Conservation (phyloP, 2,113 vertebrate species). For the Epinephelus fuscoguttatus region DNA sequence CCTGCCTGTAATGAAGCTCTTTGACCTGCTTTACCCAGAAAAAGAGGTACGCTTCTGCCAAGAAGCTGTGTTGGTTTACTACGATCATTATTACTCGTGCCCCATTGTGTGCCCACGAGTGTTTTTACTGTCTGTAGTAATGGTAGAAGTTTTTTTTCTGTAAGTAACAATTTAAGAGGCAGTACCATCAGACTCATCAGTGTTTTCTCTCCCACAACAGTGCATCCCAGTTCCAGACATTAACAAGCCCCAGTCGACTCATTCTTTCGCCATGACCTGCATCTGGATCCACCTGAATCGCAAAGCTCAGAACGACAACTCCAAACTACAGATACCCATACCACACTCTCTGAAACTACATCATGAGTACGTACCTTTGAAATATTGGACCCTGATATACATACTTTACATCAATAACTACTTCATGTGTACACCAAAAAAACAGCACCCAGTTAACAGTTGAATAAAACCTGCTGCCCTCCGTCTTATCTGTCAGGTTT, state of each 20-base stretch:
- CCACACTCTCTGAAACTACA: conserved; percentile 97
- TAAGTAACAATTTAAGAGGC: no score
- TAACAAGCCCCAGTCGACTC: conserved; percentile 98
- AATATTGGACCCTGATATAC: background rate
- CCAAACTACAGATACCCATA: conserved; percentile 97
- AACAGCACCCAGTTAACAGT: background rate
- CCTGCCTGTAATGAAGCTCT: conserved; percentile 99
- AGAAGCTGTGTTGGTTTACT: background rate
- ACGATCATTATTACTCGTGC: background rate
- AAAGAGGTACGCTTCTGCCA: conserved; percentile 89
- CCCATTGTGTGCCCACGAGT: background rate
- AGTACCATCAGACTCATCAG: background rate
- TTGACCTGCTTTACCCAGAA: conserved; percentile 97
- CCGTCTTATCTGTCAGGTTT: conserved; percentile 83
- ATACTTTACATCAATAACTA: background rate
- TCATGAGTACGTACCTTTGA: conserved; percentile 89
- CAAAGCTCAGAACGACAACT: conserved; percentile 97
- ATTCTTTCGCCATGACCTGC: conserved; percentile 99
- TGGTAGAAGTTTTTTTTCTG: background rate
- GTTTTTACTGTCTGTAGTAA: background rate
- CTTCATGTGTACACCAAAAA: background rate
- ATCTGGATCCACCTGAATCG: conserved; percentile 99
- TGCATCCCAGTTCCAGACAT: conserved; percentile 99
- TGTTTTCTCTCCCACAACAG: conserved; percentile 72
- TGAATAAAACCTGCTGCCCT: background rate